Evolutionary conservation across 2,113 vertebrate genomes (phyloP).

Genomic region (Prolemur simus): DNA sequence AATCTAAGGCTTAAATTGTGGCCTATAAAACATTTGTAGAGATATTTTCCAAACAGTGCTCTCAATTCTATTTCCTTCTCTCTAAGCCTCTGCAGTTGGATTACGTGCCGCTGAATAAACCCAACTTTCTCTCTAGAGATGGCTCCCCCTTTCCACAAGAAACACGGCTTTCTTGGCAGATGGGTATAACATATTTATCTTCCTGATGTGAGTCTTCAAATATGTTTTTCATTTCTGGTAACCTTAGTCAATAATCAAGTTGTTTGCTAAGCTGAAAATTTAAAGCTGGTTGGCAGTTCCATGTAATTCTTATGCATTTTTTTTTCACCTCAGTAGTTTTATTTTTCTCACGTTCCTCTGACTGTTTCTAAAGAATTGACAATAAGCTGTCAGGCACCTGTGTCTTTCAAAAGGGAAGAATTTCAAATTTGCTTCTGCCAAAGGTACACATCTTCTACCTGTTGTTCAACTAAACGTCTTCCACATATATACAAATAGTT

Average conservation of each 20-base stretch:
- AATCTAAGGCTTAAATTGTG: background rate
- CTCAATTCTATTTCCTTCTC: background rate
- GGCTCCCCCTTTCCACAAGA: background rate
- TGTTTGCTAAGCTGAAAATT: slow-evolving; percentile 53
- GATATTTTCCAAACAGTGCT: background rate
- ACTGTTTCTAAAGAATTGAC: slow-evolving; percentile 69
- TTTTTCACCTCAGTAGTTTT: slow-evolving; percentile 14
- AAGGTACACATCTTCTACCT: slow-evolving; percentile 35
- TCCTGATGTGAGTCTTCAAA: slow-evolving; percentile 51
- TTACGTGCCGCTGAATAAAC: background rate
- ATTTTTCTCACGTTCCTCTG: slow-evolving; percentile 33
- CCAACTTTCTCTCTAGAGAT: slow-evolving; percentile 2
- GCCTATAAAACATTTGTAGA: background rate
- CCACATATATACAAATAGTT: background rate
- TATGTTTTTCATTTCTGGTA: slow-evolving; percentile 56
- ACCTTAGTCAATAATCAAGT: slow-evolving; percentile 54
- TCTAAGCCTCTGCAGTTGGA: slow-evolving; percentile 9
- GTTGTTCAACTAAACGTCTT: background rate
- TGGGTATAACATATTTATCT: background rate
- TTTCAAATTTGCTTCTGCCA: slow-evolving; percentile 49
- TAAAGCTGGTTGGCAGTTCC: slow-evolving; percentile 21
- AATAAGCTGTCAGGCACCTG: slow-evolving; percentile 22
- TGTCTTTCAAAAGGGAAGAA: slow-evolving; percentile 44
- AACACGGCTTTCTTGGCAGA: slow-evolving; percentile 17
- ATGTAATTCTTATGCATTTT: background rate